These are phyloP conservation scores for Catocala sponsa DNA, from an alignment of 2,888 invertebrate genomes.

Conservation along the genomic window DNA sequence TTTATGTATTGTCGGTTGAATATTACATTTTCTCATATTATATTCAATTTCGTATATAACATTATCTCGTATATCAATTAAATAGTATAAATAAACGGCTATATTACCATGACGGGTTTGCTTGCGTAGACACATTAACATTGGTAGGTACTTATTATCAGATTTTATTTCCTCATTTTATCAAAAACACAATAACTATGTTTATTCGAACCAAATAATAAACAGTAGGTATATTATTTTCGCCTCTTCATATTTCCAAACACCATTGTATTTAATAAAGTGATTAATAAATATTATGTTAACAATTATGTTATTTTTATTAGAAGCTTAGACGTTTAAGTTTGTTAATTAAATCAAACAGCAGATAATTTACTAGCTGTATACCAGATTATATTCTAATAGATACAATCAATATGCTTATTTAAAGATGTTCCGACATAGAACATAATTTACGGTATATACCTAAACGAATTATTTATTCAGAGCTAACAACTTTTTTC, in stretches of 20 bases:
- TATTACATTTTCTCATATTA: constrained; percentile 41
- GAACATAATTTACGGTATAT: constrained; percentile 4
- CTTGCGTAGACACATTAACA: constrained; percentile 7
- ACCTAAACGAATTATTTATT: not conserved
- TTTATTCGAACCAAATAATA: not conserved
- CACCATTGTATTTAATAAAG: not conserved
- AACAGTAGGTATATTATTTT: no score
- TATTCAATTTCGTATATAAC: constrained; percentile 16
- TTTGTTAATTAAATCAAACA: constrained; percentile 10
- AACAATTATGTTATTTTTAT: constrained; percentile 15
- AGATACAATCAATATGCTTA: not conserved
- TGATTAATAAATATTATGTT: constrained; percentile 1
- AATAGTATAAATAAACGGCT: constrained; percentile 15
- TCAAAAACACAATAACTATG: constrained; percentile 6
- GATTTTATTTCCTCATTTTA: constrained; percentile 9
- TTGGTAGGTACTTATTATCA: no score
- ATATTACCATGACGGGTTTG: constrained; percentile 34
- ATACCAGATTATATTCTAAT: constrained; percentile 20
- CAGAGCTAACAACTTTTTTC: no score
- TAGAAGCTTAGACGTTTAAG: constrained; percentile 4
- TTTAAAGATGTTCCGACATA: constrained; percentile 3
- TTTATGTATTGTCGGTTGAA: constrained; percentile 19
- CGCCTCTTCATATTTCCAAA: no score
- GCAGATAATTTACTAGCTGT: constrained; percentile 16
- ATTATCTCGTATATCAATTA: constrained; percentile 14